Conservation (phyloP, 2,113 vertebrate genomes). For the Callipepla squamata region DNA sequence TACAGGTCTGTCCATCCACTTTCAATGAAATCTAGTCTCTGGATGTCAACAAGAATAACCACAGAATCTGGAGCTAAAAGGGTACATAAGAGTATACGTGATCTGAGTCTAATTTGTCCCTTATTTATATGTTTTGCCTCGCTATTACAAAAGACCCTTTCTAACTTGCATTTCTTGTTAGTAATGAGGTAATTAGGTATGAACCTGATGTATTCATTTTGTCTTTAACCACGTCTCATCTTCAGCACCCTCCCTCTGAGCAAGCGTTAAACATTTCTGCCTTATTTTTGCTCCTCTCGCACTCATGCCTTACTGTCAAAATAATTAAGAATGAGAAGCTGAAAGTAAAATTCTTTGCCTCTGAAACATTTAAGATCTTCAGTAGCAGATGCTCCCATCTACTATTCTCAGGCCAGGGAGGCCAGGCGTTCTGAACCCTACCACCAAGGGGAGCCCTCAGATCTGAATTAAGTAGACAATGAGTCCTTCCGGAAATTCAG, state of each 20-base stretch:
- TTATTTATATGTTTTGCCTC: not conserved
- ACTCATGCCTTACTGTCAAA: not conserved
- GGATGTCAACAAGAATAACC: not conserved
- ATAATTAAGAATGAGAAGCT: not conserved
- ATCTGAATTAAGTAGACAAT: not conserved
- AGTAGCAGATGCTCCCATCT: not conserved
- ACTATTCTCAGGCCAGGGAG: not conserved
- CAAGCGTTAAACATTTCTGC: not conserved
- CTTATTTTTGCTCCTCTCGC: not conserved
- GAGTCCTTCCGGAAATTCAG: not conserved
- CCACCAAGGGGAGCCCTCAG: not conserved
- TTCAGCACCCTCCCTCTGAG: not conserved
- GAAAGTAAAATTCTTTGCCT: not conserved
- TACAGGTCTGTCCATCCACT: slow-evolving; percentile 13
- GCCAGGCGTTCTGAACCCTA: not conserved
- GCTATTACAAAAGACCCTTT: not conserved
- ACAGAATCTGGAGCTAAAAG: not conserved
- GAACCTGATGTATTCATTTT: not conserved
- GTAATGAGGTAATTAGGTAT: not conserved
- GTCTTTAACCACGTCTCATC: not conserved
- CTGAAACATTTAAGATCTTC: not conserved
- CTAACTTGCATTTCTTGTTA: not conserved
- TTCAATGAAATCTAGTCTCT: slow-evolving; percentile 10
- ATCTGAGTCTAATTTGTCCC: not conserved
- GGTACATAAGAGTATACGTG: rapidly evolving